A percentile compares a stretch with the other conserved stretches of the same genome.
These are phyloP conservation scores for Oryzias celebensis DNA, from an alignment of 2,113 vertebrate species.

Conservation along the genomic window DNA sequence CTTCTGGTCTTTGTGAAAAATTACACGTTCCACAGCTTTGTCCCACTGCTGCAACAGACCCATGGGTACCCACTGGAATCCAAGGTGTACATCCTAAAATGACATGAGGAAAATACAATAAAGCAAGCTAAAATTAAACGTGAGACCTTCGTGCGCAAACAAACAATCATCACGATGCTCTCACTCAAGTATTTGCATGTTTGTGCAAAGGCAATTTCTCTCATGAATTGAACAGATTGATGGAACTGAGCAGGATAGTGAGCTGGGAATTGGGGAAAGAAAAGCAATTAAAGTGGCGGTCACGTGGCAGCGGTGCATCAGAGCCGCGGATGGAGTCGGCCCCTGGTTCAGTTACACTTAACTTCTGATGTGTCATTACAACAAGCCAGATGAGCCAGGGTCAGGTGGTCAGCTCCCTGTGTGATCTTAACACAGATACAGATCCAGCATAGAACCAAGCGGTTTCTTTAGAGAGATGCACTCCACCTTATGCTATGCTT, in stretches of 20 bases:
- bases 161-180: background rate
- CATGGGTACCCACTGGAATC: constrained; percentile 30
- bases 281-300: constrained; percentile 73
- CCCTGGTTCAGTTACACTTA: constrained; percentile 61
- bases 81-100: constrained; percentile 13
- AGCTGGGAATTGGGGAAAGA: constrained; percentile 57
- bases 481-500: no score
- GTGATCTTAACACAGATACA: constrained; percentile 14
- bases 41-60: constrained; percentile 45
- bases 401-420: constrained; percentile 30
- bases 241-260: constrained; percentile 39
- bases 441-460: background rate
- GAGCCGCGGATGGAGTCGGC: constrained; percentile 54
- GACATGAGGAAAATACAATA: background rate
- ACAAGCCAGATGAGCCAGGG: constrained; percentile 21
- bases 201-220: constrained; percentile 45
- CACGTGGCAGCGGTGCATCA: constrained; percentile 45
- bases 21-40: constrained; percentile 39
- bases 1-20: constrained; percentile 28
- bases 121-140: constrained; percentile 5
- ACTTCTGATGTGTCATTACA: constrained; percentile 23
- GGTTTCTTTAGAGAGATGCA: background rate
- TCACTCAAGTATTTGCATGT: constrained; percentile 58
- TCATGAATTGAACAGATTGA: constrained; percentile 57
- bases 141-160: constrained; percentile 3